Percentiles rank a stretch among this genome's conserved stretches.
phyloP scores from a whole-genome alignment of 2,888 invertebrate species.

The Apotomis betuletana region DNA sequence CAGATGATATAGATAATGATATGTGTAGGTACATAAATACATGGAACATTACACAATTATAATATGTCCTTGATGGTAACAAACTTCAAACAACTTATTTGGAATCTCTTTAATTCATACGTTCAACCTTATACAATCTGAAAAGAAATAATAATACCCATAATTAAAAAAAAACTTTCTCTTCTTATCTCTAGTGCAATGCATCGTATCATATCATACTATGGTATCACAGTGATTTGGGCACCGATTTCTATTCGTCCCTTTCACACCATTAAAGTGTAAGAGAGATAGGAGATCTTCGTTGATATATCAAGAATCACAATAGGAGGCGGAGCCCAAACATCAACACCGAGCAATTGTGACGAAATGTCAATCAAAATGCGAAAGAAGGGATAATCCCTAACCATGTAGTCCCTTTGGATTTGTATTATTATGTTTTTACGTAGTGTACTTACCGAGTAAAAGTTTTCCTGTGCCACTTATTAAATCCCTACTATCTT shows the following conservation, averaged over 20 bases:
- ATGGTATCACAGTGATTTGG: neutral
- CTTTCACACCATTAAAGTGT: conserved; percentile 8
- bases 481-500: too few species aligned
- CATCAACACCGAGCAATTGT: conserved; percentile 48
- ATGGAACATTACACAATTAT: too few species aligned
- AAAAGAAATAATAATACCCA: neutral
- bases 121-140: neutral
- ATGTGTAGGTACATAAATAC: too few species aligned
- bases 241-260: neutral
- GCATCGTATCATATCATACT: neutral
- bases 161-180: conserved; percentile 8
- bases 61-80: too few species aligned
- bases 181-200: neutral
- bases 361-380: conserved; percentile 66
- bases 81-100: too few species aligned
- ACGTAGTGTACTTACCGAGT: too few species aligned
- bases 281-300: neutral
- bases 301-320: conserved; percentile 16
- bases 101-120: neutral
- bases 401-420: conserved; percentile 41
- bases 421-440: conserved; percentile 32
- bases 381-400: conserved; percentile 56
- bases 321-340: conserved; percentile 57
- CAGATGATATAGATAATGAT: too few species aligned
- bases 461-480: too few species aligned